Evolutionary conservation across 2,888 invertebrate genomes (phyloP).

Genomic region (Thecophora atra): DNA sequence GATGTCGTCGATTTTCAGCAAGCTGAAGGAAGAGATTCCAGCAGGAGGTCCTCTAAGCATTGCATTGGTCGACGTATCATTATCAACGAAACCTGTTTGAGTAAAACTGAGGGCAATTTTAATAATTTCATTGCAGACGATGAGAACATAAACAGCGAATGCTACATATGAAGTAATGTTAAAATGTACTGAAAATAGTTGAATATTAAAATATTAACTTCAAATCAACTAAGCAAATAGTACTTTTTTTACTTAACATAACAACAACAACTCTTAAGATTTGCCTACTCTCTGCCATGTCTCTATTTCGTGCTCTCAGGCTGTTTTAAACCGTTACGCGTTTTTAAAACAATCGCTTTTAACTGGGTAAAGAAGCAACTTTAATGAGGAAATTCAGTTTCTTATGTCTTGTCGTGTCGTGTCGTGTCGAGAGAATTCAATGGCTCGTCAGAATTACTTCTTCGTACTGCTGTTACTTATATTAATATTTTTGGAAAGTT

Average conservation of each 20-base stretch:
- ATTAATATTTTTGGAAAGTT: constrained; percentile 44
- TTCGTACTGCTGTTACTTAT: constrained; percentile 29
- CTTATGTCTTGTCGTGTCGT: background rate
- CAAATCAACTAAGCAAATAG: too few species aligned
- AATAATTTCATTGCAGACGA: constrained; percentile 26
- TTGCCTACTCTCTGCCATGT: too few species aligned
- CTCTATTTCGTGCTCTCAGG: background rate
- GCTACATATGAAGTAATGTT: constrained; percentile 28
- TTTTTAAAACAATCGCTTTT: too few species aligned
- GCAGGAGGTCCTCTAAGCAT: background rate
- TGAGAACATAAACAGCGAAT: constrained; percentile 14
- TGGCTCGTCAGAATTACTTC: constrained; percentile 1
- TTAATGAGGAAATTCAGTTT: background rate
- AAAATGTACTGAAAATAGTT: too few species aligned
- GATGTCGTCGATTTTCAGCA: constrained; percentile 25
- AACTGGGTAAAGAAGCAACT: too few species aligned
- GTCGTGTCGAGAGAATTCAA: background rate
- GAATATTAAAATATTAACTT: too few species aligned
- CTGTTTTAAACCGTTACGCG: background rate
- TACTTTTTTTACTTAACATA: too few species aligned
- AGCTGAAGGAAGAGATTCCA: background rate
- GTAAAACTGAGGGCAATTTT: constrained; percentile 17
- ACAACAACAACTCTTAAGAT: too few species aligned
- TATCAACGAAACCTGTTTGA: constrained; percentile 25
- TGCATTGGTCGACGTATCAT: background rate